Percentiles rank a stretch among this genome's conserved stretches.
Conservation (phyloP, 2,113 vertebrate species). For the Procavia capensis region DNA sequence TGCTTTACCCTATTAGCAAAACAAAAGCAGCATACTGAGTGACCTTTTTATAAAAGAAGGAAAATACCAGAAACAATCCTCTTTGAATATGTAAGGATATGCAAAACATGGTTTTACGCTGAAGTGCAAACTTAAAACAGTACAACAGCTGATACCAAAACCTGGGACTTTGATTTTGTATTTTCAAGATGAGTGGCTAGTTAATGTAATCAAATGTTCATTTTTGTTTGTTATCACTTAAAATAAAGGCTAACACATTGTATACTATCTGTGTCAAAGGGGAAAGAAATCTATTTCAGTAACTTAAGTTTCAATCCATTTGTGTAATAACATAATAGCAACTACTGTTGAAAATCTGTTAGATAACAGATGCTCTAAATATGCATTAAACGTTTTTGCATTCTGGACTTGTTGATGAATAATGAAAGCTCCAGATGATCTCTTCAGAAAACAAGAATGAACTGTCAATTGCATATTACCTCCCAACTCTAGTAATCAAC, state of each 20-base stretch:
- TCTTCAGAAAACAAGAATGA: conserved; percentile 13
- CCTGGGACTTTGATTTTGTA: background rate
- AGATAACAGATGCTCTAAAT: background rate
- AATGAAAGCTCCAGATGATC: background rate
- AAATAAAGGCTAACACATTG: conserved; percentile 30
- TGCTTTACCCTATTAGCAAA: conserved; percentile 89
- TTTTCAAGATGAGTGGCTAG: background rate
- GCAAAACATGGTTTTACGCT: background rate
- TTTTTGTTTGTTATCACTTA: conserved; percentile 30
- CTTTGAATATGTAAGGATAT: background rate
- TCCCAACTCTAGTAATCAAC: background rate
- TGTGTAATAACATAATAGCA: conserved; percentile 1
- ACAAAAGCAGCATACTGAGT: background rate
- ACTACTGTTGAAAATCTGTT: background rate
- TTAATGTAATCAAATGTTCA: background rate
- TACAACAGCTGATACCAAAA: background rate
- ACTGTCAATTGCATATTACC: background rate
- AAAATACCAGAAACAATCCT: background rate
- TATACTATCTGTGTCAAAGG: background rate
- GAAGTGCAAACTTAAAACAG: background rate
- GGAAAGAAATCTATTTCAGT: conserved; percentile 26
- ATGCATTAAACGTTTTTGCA: background rate
- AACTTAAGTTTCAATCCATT: background rate
- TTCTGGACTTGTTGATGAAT: background rate
- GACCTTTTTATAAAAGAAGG: background rate